Conservation (phyloP, 1,140 invertebrate species). For the Diachasmimorpha longicaudata region DNA sequence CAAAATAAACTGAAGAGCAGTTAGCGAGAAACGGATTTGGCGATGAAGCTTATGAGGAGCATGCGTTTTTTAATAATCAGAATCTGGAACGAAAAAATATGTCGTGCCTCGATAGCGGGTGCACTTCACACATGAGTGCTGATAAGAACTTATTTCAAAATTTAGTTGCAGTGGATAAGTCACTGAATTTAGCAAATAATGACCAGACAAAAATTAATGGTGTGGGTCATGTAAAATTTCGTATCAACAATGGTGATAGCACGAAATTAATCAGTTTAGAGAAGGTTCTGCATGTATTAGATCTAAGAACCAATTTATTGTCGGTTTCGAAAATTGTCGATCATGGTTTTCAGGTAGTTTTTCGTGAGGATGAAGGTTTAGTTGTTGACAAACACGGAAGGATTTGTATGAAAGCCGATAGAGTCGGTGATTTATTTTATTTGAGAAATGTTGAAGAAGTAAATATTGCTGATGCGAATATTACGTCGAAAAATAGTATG, state of each 20-base stretch:
- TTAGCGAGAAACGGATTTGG: neutral
- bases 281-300: conserved; percentile 19
- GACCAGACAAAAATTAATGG: conserved; percentile 19
- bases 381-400: conserved; percentile 15
- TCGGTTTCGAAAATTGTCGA: conserved; percentile 26
- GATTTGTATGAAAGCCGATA: neutral
- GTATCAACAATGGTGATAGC: neutral
- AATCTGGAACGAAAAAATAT: neutral
- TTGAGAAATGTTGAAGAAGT: neutral
- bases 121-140: conserved; percentile 24
- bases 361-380: conserved; percentile 17
- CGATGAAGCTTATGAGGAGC: conserved; percentile 12
- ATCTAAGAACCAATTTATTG: conserved; percentile 31
- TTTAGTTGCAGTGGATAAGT: neutral
- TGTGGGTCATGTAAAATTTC: conserved; percentile 21
- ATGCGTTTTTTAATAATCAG: neutral
- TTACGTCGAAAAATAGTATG: neutral
- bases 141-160: conserved; percentile 22
- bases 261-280: conserved; percentile 19
- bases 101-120: conserved; percentile 31
- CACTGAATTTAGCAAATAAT: conserved; percentile 25
- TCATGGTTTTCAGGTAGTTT: conserved; percentile 16
- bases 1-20: no score
- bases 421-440: conserved; percentile 25
- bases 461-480: neutral